A percentile compares a stretch with the other conserved stretches of the same genome.
Evolutionary conservation across 2,888 invertebrate genomes (phyloP).

Genomic region (Argyresthia albistria): DNA sequence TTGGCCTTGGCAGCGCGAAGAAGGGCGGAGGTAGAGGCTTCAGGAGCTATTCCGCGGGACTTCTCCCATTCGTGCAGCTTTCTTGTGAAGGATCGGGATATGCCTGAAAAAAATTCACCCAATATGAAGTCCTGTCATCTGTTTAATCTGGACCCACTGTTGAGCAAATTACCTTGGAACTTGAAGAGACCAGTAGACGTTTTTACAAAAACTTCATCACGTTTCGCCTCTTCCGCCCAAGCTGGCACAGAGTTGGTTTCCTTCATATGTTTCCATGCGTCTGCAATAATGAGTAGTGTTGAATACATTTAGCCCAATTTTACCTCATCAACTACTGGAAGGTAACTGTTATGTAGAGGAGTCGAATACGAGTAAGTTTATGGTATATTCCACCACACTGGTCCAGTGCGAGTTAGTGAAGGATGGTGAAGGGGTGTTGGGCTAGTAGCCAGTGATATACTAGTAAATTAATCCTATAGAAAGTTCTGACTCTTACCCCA

Average conservation of each 20-base stretch:
- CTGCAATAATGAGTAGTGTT: conserved; percentile 29
- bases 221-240: conserved; percentile 54
- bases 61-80: conserved; percentile 95
- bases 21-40: conserved; percentile 87
- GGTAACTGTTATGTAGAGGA: too few relatives aligned
- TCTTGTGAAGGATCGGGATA: conserved; percentile 90
- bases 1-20: conserved; percentile 65
- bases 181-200: conserved; percentile 88
- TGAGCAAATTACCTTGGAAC: conserved; percentile 85
- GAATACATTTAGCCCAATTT: too few relatives aligned
- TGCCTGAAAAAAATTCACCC: conserved; percentile 44
- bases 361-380: too few relatives aligned
- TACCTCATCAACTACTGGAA: too few relatives aligned
- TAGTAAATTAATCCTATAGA: too few relatives aligned
- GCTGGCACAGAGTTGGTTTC: conserved; percentile 71
- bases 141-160: too few relatives aligned
- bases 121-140: too few relatives aligned
- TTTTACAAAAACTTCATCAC: conserved; percentile 82
- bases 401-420: too few relatives aligned
- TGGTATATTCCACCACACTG: background rate
- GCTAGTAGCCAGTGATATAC: background rate
- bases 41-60: conserved; percentile 88
- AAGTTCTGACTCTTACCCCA: conserved; percentile 78
- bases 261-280: conserved; percentile 89
- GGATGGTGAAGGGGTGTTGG: too few relatives aligned